phyloP scores from a whole-genome alignment of 2,113 vertebrate species.

The Labeo catla region DNA sequence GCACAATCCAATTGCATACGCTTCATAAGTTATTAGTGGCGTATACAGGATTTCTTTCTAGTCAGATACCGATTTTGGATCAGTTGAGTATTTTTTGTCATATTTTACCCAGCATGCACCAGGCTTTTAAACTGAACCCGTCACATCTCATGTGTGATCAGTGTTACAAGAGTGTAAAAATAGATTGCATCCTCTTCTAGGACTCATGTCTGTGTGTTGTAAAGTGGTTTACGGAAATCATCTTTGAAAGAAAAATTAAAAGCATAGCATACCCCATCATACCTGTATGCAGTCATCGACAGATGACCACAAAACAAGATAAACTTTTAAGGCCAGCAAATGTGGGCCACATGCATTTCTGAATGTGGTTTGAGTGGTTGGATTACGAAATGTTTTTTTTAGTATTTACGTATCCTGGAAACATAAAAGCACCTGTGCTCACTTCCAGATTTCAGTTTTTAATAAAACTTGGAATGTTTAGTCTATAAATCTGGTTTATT shows the following conservation, averaged over 20 bases:
- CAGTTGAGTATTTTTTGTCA: neutral
- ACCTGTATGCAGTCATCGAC: neutral
- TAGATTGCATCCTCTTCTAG: neutral
- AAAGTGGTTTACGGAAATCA: neutral
- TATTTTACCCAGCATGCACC: neutral
- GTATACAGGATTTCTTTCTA: neutral
- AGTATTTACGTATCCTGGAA: neutral
- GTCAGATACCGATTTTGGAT: neutral
- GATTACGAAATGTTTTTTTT: neutral
- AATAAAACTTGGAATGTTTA: neutral
- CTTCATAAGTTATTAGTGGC: neutral
- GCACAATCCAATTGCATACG: neutral
- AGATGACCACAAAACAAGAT: neutral
- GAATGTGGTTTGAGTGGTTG: neutral
- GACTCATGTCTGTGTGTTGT: neutral
- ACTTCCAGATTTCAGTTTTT: conserved; percentile 1
- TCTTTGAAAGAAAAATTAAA: neutral
- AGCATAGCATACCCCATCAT: neutral
- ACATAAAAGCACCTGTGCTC: neutral
- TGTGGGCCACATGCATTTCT: neutral
- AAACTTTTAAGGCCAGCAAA: neutral
- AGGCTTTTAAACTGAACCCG: neutral
- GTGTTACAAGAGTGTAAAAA: neutral
- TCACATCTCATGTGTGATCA: neutral
- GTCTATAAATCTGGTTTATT: neutral